Percentiles rank a stretch among this genome's conserved stretches.
phyloP scores from a whole-genome alignment of 2,888 invertebrate genomes.

The Eupeodes luniger region DNA sequence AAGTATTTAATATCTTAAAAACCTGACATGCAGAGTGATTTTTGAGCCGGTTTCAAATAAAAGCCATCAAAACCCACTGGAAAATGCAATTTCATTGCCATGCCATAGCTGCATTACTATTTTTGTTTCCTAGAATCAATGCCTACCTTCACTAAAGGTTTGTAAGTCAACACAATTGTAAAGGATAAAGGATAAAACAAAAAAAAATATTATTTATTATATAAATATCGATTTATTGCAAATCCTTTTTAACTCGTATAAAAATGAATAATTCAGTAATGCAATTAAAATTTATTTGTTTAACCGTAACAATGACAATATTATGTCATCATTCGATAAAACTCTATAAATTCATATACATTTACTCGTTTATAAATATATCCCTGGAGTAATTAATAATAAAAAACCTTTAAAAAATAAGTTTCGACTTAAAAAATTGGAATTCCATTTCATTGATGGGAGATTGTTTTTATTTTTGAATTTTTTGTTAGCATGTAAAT shows the following conservation, averaged over 20 bases:
- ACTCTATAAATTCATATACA: too few species aligned
- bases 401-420: constrained; percentile 29
- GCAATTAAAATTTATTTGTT: constrained; percentile 33
- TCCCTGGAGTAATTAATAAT: constrained; percentile 18
- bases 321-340: constrained; percentile 37
- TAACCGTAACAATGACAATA: constrained; percentile 9
- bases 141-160: background rate
- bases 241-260: background rate
- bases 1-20: too few species aligned
- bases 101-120: too few species aligned
- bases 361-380: background rate
- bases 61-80: too few species aligned
- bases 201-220: background rate
- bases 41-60: too few species aligned
- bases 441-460: constrained; percentile 30
- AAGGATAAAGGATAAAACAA: background rate
- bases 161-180: background rate
- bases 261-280: constrained; percentile 25
- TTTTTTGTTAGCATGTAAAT: background rate
- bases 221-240: background rate
- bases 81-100: too few species aligned
- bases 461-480: background rate
- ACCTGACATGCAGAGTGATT: too few species aligned
- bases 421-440: constrained; percentile 20
- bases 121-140: too few species aligned